These are phyloP conservation scores for Caenorhabditis tropicalis DNA, from an alignment of 1,140 invertebrate species.

Conservation along the genomic window DNA sequence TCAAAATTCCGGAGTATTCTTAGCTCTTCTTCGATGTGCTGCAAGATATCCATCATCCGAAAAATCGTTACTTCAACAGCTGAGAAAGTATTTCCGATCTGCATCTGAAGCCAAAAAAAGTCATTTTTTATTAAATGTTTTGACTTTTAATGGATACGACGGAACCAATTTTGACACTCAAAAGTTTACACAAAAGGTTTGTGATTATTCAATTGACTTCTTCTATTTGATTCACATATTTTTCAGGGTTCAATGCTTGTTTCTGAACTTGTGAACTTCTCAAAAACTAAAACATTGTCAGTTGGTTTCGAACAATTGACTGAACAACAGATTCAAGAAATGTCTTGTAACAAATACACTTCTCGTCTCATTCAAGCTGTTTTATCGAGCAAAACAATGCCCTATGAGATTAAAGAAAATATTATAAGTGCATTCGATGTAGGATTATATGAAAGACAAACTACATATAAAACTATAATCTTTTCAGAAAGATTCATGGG, in stretches of 20 bases:
- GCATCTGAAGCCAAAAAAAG: constrained; percentile 12
- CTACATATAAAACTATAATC: background rate
- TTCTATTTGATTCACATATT: too few relatives aligned
- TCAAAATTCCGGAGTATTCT: background rate
- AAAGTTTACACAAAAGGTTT: constrained; percentile 12
- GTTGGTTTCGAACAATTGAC: background rate
- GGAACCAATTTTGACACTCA: constrained; percentile 24
- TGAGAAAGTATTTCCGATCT: constrained; percentile 25
- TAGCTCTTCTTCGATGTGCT: background rate
- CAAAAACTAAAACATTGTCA: constrained; percentile 17
- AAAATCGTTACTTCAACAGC: background rate
- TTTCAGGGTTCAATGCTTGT: constrained; percentile 47
- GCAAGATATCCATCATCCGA: background rate
- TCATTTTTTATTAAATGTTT: constrained; percentile 36
- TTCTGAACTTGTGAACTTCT: constrained; percentile 26
- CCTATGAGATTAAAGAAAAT: constrained; percentile 45
- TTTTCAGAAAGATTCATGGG: constrained; percentile 46
- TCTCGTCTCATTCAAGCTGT: constrained; percentile 44
- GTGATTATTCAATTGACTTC: background rate
- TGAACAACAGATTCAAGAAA: constrained; percentile 13
- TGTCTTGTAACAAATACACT: constrained; percentile 41
- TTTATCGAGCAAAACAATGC: constrained; percentile 6
- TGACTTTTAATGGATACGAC: constrained; percentile 30
- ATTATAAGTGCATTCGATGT: constrained; percentile 51
- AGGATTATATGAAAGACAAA: background rate